Evolutionary conservation across 1,140 invertebrate genomes (phyloP).

Genomic region (Pseudachorutes palmiensis): DNA sequence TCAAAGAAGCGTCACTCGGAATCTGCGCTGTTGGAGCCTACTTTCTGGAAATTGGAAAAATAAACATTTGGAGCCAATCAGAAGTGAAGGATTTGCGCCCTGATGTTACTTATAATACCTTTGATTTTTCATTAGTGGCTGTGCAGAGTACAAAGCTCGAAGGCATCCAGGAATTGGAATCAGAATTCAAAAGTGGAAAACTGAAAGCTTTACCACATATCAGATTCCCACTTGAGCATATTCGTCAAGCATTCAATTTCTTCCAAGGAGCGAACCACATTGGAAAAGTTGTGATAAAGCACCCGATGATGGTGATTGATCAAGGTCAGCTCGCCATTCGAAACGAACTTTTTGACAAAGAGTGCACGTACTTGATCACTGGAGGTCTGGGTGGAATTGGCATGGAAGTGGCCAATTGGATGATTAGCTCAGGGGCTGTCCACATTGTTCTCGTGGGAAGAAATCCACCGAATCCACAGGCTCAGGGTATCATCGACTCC

Average conservation of each 20-base stretch:
- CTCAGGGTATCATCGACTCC: not conserved
- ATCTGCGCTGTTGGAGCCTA: not conserved
- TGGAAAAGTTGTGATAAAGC: conserved; percentile 21
- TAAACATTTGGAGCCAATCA: not conserved
- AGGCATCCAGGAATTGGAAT: too few species aligned
- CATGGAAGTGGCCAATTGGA: conserved; percentile 22
- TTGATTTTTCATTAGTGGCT: not conserved
- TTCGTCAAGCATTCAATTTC: conserved; percentile 11
- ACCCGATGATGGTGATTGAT: not conserved
- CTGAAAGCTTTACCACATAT: conserved; percentile 13
- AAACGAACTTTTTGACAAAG: conserved; percentile 3
- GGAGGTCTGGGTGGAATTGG: conserved; percentile 29
- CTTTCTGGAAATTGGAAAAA: conserved; percentile 11
- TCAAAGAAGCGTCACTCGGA: conserved; percentile 5
- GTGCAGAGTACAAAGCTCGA: too few species aligned
- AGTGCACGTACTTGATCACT: conserved; percentile 26
- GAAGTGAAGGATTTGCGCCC: not conserved
- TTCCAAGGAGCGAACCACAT: conserved; percentile 23
- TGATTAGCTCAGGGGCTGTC: conserved; percentile 18
- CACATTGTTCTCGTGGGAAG: conserved; percentile 21
- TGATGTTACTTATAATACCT: not conserved
- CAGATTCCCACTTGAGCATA: not conserved
- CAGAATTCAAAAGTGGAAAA: too few species aligned
- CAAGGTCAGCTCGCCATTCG: not conserved
- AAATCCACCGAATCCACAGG: conserved; percentile 1